Percentiles rank a stretch among this genome's conserved stretches.
These are phyloP conservation scores for Aptenodytes patagonicus DNA, from an alignment of 2,113 vertebrate species.

Conservation along the genomic window DNA sequence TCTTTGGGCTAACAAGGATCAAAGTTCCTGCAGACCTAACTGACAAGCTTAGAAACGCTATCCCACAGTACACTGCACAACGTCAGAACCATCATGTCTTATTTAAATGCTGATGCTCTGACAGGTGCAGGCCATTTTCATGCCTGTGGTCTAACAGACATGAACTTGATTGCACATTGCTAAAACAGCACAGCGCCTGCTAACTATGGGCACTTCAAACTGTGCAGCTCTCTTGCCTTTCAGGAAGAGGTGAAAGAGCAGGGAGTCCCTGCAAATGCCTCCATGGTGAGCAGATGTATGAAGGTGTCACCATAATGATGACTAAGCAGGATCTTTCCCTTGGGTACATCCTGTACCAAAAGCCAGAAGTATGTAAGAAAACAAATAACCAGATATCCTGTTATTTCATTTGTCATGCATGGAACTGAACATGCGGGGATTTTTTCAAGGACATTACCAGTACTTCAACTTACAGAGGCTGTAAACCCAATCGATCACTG, in stretches of 20 bases:
- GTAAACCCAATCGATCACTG: neutral
- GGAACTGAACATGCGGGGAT: neutral
- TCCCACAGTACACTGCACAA: neutral
- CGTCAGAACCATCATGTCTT: neutral
- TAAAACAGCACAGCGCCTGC: neutral
- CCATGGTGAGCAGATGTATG: neutral
- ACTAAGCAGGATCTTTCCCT: neutral
- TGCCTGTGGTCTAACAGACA: neutral
- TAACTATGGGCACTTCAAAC: neutral
- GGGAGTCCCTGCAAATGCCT: neutral
- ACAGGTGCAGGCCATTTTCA: neutral
- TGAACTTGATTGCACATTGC: neutral
- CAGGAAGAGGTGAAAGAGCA: neutral
- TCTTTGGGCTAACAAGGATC: neutral
- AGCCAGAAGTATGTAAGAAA: neutral
- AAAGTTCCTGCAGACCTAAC: neutral
- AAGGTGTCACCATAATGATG: neutral
- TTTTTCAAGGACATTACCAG: neutral
- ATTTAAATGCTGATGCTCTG: neutral
- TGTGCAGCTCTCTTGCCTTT: neutral
- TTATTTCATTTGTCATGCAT: neutral
- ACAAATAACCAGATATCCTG: neutral
- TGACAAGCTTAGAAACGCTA: neutral
- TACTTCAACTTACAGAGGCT: neutral
- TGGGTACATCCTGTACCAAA: neutral